Base-by-base conservation (phyloP, 1,140 invertebrate species). In the Zaprionus inermis region DNA sequence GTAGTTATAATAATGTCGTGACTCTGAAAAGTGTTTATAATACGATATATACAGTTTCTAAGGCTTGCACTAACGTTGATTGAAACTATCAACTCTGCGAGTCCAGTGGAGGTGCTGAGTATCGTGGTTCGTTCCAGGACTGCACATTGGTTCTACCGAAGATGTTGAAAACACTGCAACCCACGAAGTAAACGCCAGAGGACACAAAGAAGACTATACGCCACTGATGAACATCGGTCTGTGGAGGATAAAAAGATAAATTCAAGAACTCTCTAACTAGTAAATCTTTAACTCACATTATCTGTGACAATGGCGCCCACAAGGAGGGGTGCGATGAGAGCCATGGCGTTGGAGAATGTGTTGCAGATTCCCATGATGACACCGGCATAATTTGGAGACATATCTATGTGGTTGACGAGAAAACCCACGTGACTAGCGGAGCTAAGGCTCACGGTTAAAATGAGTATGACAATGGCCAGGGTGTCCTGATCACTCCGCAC, bases 341-440 rank as follows among this genome's bases (percentile, higher is more conserved):
- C 95, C 64, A 95, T 94, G 9, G 95, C 89, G 69, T 96, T 97
- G 0, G 96, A 95, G 18, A 94, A 92, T 58, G 95, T 95, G 91
- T 97, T 97, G 55, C 95, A 96, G 36, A 97, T 93, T 22, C 96
- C 88, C 86, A 90, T 90, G 0, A 97, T 81, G 2, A 95, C 94
- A 24, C 96, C 96, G 3, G 95, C 94, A 86, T 95, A 96, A 82
- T 96, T 96, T 0, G 96, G 96, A 6, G 96, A 94, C 66, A 97
- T 93, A 90, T 97, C 96, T 72, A 96, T 94, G 60, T 96, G 95
- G 76, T 95, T 95, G 18, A 95, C 93, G 72, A 94, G 92, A 72
- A 93, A 93, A 3, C 96, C 97, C 55, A 95, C 94, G 79, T 95
- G 96, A 55, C 95, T 93, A 14, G 95, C 95, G 6, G 96, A 95